Conservation (phyloP, 2,113 vertebrate genomes). For the Neolamprologus sp. region DNA sequence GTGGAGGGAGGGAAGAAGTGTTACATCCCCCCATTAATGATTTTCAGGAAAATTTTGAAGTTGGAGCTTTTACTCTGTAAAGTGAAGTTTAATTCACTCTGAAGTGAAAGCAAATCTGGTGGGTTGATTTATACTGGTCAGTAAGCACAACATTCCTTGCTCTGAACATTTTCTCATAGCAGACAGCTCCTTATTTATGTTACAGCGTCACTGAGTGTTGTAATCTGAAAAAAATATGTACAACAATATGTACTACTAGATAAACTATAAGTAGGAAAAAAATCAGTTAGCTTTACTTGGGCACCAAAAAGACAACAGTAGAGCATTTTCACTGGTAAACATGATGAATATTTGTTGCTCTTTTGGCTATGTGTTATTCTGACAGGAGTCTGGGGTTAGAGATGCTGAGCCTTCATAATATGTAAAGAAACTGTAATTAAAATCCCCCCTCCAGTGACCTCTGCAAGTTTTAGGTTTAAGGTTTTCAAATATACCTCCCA, state of each 20-base stretch:
- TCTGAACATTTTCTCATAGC: background rate
- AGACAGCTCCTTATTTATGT: background rate
- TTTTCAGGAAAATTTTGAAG: background rate
- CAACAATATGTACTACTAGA: background rate
- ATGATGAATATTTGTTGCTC: background rate
- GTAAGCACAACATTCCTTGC: background rate
- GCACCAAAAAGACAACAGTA: background rate
- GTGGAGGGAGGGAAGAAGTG: background rate
- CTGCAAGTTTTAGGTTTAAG: background rate
- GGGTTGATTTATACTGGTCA: slow-evolving; percentile 16
- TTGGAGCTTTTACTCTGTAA: background rate
- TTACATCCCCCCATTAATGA: slow-evolving; percentile 8
- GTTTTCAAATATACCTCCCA: background rate
- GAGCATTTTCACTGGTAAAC: background rate
- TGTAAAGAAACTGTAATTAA: slow-evolving; percentile 16
- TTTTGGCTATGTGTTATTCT: background rate
- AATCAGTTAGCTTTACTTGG: background rate
- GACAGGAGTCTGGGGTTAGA: background rate
- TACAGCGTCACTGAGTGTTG: background rate
- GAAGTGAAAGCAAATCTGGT: slow-evolving; percentile 38
- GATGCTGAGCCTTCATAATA: background rate
- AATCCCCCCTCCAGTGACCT: background rate
- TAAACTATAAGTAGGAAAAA: background rate
- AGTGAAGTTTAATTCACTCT: slow-evolving; percentile 16
- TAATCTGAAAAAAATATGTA: background rate